A percentile compares a stretch with the other conserved stretches of the same genome.
These are phyloP conservation scores for Lepidocyrtoides sp. DNA, from an alignment of 2,888 invertebrate genomes.

Conservation along the genomic window DNA sequence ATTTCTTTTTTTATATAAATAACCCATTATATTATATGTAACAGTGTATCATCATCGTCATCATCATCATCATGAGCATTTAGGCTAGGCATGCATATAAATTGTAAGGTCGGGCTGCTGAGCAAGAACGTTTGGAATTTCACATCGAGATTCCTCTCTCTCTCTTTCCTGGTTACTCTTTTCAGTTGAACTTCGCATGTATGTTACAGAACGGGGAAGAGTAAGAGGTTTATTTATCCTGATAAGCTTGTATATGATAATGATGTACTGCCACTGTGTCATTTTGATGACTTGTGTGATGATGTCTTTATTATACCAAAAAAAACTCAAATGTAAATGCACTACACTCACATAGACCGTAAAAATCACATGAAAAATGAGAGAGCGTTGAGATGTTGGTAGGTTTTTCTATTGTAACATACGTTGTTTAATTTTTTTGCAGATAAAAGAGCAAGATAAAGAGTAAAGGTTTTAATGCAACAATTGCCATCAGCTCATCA, in stretches of 20 bases:
- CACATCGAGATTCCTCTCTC: neutral
- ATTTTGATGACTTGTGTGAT: neutral
- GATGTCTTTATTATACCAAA: neutral
- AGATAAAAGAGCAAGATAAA: constrained; percentile 36
- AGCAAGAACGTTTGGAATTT: constrained; percentile 31
- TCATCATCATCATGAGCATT: neutral
- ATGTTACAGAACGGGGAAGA: constrained; percentile 6
- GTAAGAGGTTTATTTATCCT: constrained; percentile 44
- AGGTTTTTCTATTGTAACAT: neutral
- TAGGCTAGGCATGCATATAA: neutral
- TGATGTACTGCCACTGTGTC: neutral
- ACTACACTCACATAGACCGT: neutral
- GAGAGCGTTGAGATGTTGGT: neutral
- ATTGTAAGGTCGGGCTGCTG: neutral
- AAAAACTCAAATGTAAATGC: too few relatives aligned
- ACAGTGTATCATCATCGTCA: neutral
- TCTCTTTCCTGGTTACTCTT: neutral
- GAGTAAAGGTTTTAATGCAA: neutral
- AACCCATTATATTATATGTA: constrained; percentile 9
- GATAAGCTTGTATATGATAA: constrained; percentile 33
- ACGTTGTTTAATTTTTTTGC: constrained; percentile 32
- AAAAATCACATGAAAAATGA: constrained; percentile 1
- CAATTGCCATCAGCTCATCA: constrained; percentile 12
- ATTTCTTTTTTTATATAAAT: constrained; percentile 26
- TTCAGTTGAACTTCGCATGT: neutral